Percentiles rank a stretch among this genome's conserved stretches.
Evolutionary conservation across 2,113 vertebrate species (phyloP).

Genomic region (Nibea coibor): DNA sequence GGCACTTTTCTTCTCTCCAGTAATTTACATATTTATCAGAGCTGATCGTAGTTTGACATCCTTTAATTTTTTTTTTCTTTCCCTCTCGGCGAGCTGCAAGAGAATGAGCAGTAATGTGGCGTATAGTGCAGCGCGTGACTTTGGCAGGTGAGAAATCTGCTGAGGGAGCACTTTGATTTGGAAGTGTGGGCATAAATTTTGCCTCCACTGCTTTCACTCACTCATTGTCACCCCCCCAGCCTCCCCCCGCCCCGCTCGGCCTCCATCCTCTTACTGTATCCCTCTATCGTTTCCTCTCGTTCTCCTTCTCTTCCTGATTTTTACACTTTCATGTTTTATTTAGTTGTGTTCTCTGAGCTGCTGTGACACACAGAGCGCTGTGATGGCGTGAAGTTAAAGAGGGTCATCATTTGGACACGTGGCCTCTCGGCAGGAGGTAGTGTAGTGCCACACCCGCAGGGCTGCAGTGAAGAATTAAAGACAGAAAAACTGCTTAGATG

Average conservation of each 20-base stretch:
- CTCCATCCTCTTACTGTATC: slow-evolving; percentile 26
- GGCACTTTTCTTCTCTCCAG: slow-evolving; percentile 84
- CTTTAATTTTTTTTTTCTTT: slow-evolving; percentile 79
- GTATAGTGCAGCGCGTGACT: slow-evolving; percentile 67
- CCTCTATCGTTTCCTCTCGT: neutral
- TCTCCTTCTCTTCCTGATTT: slow-evolving; percentile 6
- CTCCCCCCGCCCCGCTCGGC: neutral
- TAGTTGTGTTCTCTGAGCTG: slow-evolving; percentile 26
- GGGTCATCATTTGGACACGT: slow-evolving; percentile 50
- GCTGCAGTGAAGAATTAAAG: slow-evolving; percentile 9
- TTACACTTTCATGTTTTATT: slow-evolving; percentile 33
- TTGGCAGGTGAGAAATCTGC: slow-evolving; percentile 84
- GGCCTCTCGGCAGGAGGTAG: slow-evolving; percentile 17
- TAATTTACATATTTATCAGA: slow-evolving; percentile 96
- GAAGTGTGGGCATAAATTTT: slow-evolving; percentile 80
- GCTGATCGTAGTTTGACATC: slow-evolving; percentile 89
- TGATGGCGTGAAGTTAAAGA: slow-evolving; percentile 54
- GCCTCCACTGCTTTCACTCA: slow-evolving; percentile 69
- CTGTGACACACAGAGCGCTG: slow-evolving; percentile 55
- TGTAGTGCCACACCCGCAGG: neutral
- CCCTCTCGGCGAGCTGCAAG: slow-evolving; percentile 45
- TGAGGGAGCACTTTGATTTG: slow-evolving; percentile 81
- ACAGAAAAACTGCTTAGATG: neutral
- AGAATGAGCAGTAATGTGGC: slow-evolving; percentile 72
- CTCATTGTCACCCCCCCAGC: slow-evolving; percentile 62